Evolutionary conservation across 2,888 invertebrate species (phyloP).

Genomic region (Watsonalla binaria): DNA sequence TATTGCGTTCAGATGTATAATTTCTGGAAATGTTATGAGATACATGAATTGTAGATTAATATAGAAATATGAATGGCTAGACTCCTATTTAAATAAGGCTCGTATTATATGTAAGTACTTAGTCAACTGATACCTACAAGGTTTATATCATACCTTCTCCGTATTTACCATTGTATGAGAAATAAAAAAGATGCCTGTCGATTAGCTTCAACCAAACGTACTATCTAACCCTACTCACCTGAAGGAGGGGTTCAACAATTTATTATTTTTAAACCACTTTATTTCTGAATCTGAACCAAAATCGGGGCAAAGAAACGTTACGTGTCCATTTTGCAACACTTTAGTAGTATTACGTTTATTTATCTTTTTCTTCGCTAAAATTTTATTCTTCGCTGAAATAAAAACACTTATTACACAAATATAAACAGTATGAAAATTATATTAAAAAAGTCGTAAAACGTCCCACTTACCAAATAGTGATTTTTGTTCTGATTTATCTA

Average conservation of each 20-base stretch:
- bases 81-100: no score
- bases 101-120: no score
- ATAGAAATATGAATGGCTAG: neutral
- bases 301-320: constrained; percentile 78
- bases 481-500: constrained; percentile 20
- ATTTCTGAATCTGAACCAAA: constrained; percentile 65
- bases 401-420: neutral
- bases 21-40: constrained; percentile 11
- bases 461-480: neutral
- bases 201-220: no score
- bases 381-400: neutral
- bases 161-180: no score
- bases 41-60: neutral
- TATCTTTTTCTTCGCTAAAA: constrained; percentile 7
- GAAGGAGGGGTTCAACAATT: constrained; percentile 50
- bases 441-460: neutral
- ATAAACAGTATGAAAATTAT: neutral
- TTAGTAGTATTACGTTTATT: constrained; percentile 37
- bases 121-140: no score
- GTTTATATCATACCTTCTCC: no score
- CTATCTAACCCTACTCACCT: constrained; percentile 16
- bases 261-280: constrained; percentile 76
- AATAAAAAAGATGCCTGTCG: no score
- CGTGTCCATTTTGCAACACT: constrained; percentile 72
- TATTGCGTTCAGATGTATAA: constrained; percentile 36